Evolutionary conservation across 2,797 vertebrate genomes (phyloP).

Genomic region (Tenualosa ilisha): DNA sequence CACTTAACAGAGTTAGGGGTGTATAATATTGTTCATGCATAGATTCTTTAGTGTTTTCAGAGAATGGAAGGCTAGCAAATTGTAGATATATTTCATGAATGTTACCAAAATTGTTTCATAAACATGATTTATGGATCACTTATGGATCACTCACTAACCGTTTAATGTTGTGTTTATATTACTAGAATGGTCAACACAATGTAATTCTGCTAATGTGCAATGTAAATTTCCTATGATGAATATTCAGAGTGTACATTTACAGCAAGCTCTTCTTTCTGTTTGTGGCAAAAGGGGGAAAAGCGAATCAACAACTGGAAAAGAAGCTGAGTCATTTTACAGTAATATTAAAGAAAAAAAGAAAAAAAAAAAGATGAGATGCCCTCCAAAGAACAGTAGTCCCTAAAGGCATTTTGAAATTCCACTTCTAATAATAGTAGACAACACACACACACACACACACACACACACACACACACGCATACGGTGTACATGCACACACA

Average conservation of each 20-base stretch:
- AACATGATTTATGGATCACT: too few species aligned
- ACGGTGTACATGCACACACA: background rate
- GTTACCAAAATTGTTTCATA: too few species aligned
- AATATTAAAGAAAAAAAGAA: constrained; percentile 47
- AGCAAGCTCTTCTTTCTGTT: background rate
- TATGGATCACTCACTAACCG: too few species aligned
- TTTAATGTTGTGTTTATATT: too few species aligned
- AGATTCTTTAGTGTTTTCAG: too few species aligned
- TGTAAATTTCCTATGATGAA: background rate
- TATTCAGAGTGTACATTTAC: background rate
- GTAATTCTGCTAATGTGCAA: too few species aligned
- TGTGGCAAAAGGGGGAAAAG: background rate
- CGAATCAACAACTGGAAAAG: background rate
- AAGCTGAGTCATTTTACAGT: constrained; percentile 10
- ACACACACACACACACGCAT: background rate
- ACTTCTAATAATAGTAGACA: constrained; percentile 20
- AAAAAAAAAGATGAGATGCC: background rate
- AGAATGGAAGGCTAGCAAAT: too few species aligned
- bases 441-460: background rate
- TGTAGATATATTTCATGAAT: too few species aligned
- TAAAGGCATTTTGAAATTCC: background rate
- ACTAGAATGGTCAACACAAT: too few species aligned
- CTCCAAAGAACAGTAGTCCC: constrained; percentile 7
- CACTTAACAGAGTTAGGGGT: too few species aligned
- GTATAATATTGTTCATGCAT: too few species aligned